These are phyloP conservation scores for Phenganax subtilis DNA, from an alignment of 92 coral and sea anemone species.

Conservation along the genomic window DNA sequence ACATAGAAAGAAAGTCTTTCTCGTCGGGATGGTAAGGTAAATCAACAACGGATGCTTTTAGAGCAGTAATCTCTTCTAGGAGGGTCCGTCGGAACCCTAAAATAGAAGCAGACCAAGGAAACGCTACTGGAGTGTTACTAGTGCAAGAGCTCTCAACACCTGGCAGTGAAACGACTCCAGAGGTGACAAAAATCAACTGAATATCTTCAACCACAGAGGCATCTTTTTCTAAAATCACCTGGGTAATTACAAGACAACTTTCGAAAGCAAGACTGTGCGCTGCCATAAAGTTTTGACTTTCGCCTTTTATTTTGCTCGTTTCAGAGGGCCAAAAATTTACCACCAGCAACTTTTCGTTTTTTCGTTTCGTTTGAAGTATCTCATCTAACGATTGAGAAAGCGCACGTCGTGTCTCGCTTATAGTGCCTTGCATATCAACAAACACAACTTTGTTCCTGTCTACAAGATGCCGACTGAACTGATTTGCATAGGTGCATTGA, in stretches of 20 bases:
- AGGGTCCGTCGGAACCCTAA: slow-evolving; percentile 22
- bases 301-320: slow-evolving; percentile 20
- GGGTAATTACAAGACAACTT: slow-evolving; percentile 30
- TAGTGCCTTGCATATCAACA: background rate
- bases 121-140: background rate
- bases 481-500: slow-evolving; percentile 12
- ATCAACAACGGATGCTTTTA: slow-evolving; percentile 1
- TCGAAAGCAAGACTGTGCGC: slow-evolving; percentile 41
- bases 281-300: slow-evolving; percentile 27
- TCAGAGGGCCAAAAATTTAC: slow-evolving; percentile 58
- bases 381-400: slow-evolving; percentile 18
- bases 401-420: background rate
- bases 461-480: background rate
- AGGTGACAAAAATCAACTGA: slow-evolving; percentile 26
- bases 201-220: background rate
- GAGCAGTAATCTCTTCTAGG: slow-evolving; percentile 6
- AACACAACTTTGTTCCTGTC: background rate
- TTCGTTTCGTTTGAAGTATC: background rate
- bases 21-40: slow-evolving; percentile 11
- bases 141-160: background rate
- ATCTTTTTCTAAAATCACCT: slow-evolving; percentile 28
- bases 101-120: slow-evolving; percentile 45
- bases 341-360: slow-evolving; percentile 16
- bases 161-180: background rate
- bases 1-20: slow-evolving; percentile 40